Percentiles rank a stretch among this genome's conserved stretches.
Evolutionary conservation across 2,113 vertebrate species (phyloP).

Genomic region (Prietella phreatophila): DNA sequence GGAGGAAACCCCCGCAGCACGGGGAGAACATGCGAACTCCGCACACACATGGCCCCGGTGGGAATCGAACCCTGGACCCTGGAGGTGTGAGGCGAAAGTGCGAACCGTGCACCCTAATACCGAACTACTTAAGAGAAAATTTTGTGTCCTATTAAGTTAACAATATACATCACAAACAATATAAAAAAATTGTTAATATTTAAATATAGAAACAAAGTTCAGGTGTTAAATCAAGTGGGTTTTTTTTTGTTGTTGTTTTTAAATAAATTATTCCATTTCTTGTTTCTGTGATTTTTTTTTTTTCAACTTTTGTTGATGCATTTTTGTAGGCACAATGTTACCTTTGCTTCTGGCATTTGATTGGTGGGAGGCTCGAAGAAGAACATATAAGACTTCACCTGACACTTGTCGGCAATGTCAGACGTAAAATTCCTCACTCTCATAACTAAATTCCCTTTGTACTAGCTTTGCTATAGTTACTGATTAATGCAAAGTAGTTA

Average conservation of each 20-base stretch:
- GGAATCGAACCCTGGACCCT: too few relatives aligned
- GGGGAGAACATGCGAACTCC: too few relatives aligned
- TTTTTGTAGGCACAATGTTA: background rate
- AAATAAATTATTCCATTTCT: background rate
- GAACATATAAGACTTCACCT: background rate
- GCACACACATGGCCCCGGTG: too few relatives aligned
- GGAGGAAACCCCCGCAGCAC: too few relatives aligned
- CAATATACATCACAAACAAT: background rate
- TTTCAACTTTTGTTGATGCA: background rate
- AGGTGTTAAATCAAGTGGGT: background rate
- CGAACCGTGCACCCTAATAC: too few relatives aligned
- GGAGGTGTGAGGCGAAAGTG: too few relatives aligned
- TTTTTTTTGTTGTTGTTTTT: too few relatives aligned
- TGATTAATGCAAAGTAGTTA: background rate
- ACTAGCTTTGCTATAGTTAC: background rate
- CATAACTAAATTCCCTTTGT: background rate
- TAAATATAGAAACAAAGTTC: background rate
- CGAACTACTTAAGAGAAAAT: background rate
- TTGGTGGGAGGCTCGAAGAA: background rate
- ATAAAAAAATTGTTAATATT: background rate
- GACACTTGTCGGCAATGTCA: background rate
- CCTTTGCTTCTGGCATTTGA: background rate
- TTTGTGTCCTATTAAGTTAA: background rate
- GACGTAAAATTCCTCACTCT: background rate
- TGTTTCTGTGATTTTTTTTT: background rate